phyloP scores from a whole-genome alignment of 2,797 vertebrate species.

The Rhinella marina region DNA sequence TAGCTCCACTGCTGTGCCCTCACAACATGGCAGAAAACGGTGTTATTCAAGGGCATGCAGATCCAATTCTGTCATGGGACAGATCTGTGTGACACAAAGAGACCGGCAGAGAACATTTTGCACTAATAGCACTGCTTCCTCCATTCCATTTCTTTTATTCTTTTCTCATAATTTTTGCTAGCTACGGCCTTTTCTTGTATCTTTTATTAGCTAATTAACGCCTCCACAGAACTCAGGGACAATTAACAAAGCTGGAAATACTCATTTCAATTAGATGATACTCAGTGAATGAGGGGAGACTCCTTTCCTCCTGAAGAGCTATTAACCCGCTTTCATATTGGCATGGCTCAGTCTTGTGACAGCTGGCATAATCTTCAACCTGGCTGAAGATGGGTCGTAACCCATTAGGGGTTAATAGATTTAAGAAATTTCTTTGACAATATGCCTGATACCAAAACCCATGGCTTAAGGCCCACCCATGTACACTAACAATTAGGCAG shows the following conservation, averaged over 20 bases:
- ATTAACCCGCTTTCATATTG: conserved; percentile 36
- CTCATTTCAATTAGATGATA: conserved; percentile 53
- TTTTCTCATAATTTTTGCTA: conserved; percentile 48
- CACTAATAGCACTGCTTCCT: conserved; percentile 38
- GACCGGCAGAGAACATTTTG: conserved; percentile 46
- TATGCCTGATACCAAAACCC: background rate
- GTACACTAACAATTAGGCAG: conserved; percentile 17
- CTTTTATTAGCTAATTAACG: conserved; percentile 60
- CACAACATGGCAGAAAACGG: background rate
- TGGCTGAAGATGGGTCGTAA: background rate
- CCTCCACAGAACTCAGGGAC: conserved; percentile 51
- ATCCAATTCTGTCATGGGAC: conserved; percentile 19
- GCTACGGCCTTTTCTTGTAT: conserved; percentile 57
- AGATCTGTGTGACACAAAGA: conserved; percentile 14
- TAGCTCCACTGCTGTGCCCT: background rate
- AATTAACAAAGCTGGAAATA: conserved; percentile 58
- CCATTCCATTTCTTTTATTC: conserved; percentile 18
- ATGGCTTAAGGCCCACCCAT: conserved; percentile 5
- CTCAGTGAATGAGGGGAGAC: conserved; percentile 19
- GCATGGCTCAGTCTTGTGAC: background rate
- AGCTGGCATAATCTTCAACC: background rate
- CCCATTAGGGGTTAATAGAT: conserved; percentile 30
- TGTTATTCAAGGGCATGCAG: background rate
- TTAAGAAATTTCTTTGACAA: background rate
- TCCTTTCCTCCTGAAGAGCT: conserved; percentile 19